Base-by-base conservation (phyloP, 2,888 invertebrate species). In the Yponomeuta plumbellus region DNA sequence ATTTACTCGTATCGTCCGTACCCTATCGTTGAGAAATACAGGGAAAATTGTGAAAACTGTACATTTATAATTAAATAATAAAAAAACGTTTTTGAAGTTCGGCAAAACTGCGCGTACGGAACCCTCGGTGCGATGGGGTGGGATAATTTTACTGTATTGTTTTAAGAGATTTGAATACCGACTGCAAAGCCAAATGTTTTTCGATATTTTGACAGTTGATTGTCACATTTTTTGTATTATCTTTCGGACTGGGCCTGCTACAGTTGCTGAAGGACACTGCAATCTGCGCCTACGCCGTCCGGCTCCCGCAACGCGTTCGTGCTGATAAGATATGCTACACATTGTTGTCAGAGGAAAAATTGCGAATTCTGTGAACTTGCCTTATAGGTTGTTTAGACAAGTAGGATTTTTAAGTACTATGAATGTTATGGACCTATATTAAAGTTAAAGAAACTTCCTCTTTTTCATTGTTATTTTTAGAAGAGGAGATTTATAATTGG, bases 281-380 rank as follows among this genome's bases (percentile, higher is more conserved):
- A 23, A 23, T 52, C 44, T 52, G 73, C 82, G 77, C 89, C 88
- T 82, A 88, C 90, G 80, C 77, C 80, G 74, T 88, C 88, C 88
- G 81, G 81, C 72, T 70, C 70, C 71, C 72, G 63, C 71, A 70
- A 71, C 70, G 72, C 70, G 66, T 17, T 4, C 70, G 69, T 69
- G 34, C n/a, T 26, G 26, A 52, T 62, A 22, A 44, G 11, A 61
- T 66, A 61, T 23, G 11, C 11, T 5, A 62, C 39, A 62, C 13
- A 22, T 21, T 59, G 21, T 59, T 59, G 20, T 59, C 23, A 59
- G 22, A 20, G 59, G 59, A 59, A 59, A 59, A 23, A 59, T 23
- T 23, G 21, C 23, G 4, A 21, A 59, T 59, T 59, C 59, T 21
- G 23, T 21, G 59, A 21, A 59, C 22, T 59, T 17, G 59, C 44